Evolutionary conservation across 1,140 invertebrate species (phyloP), one percentile per base, ranked within the genome.

Genomic region (Neodiprion virginianus): DNA sequence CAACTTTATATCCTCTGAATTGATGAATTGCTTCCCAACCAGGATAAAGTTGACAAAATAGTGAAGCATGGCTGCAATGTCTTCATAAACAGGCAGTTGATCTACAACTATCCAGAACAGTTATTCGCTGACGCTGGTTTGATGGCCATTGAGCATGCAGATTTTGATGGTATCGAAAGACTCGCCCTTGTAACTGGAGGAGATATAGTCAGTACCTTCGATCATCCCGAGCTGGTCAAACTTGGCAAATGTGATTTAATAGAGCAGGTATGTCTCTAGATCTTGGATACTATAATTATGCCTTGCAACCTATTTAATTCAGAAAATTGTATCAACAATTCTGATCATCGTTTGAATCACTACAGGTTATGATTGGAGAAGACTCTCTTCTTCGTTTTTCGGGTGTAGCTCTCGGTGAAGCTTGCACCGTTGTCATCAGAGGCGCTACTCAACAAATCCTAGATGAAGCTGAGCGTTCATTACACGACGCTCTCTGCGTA

Each of bases 91-190:
- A 94, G 97, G 80, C 99, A 99, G 89, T 89, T 99, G 69, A 99
- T 99, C 84, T 99, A 99, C 90, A 99, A 99, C 88, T 99, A 99
- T 86, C 99, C 99, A 1, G 99, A 99, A 87, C 99, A 99, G 89
- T 88, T 99, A 72, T 99, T 99, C 89, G 97, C 98, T 71, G 99
- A 99, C 92, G 95, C 96, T 76, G 95, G 96, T 74, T 92, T 99
- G 1, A 99, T 99, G 98, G 98, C 98, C 0, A 99, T 99, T 85
- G 99, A 99, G 86, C 99, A 99, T 89, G 98, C 99, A 10, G 99
- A 99, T 87, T 99, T 99, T 88, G 98, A 99, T 89, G 99, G 99
- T 68, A 98, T 99, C 83, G 98, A 99, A 87, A 91, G 98, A 78
- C 89, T 99, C 21, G 97, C 98, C 61, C 91, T 99, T 8, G 99